These are phyloP conservation scores for Diorhabda carinulata DNA, from an alignment of 1,140 invertebrate species.

Conservation along the genomic window DNA sequence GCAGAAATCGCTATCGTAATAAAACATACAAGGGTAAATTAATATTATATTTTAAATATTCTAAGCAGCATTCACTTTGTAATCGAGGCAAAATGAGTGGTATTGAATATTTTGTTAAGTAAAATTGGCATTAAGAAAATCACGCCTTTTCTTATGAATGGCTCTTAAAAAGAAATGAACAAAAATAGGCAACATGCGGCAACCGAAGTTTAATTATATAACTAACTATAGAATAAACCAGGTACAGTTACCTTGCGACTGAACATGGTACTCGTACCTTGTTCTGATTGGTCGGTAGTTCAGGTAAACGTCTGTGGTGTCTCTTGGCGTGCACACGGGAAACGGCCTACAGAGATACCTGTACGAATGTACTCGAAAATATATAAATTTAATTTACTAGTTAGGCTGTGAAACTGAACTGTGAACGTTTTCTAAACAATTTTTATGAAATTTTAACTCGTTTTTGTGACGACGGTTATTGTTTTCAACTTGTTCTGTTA, in stretches of 20 bases:
- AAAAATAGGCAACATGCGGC: conserved; percentile 22
- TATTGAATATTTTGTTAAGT: background rate
- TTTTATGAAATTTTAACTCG: conserved; percentile 12
- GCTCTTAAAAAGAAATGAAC: conserved; percentile 17
- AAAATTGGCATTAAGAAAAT: background rate
- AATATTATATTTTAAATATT: too few relatives aligned
- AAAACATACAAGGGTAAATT: too few relatives aligned
- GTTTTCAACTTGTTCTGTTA: background rate
- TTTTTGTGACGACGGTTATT: conserved; percentile 12
- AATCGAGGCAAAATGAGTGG: background rate
- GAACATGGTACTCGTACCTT: conserved; percentile 37
- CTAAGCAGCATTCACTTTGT: too few relatives aligned
- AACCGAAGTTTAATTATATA: conserved; percentile 41
- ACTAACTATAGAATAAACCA: conserved; percentile 42
- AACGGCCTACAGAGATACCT: conserved; percentile 36
- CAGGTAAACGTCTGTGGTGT: conserved; percentile 45
- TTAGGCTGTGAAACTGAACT: conserved; percentile 12
- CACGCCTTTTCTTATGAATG: conserved; percentile 7
- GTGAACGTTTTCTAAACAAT: conserved; percentile 25
- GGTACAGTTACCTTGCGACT: conserved; percentile 43
- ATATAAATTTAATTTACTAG: conserved; percentile 20
- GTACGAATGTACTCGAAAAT: conserved; percentile 33
- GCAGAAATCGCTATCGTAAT: too few relatives aligned
- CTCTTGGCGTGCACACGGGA: conserved; percentile 33
- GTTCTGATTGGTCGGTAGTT: conserved; percentile 37